Conservation (phyloP, 2,888 invertebrate species). For the Lasioglossum calceatum region DNA sequence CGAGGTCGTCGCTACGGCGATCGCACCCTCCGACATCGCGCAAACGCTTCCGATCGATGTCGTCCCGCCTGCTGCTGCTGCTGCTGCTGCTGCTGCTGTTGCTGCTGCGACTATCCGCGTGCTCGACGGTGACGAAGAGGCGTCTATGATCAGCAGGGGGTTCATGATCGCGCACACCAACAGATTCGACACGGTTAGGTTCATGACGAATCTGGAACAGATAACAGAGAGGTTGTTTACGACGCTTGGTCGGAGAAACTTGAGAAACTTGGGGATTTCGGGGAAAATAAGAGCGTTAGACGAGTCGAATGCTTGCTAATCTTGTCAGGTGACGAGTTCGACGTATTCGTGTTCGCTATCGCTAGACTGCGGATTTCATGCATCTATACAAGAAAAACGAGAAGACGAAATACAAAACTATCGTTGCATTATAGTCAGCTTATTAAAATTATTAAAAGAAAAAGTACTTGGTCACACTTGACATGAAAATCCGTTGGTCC, state of each 20-base stretch:
- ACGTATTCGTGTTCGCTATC: too few species aligned
- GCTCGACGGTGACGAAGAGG: constrained; percentile 83
- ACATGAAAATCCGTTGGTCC: too few species aligned
- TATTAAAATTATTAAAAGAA: background rate
- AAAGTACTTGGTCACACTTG: too few species aligned
- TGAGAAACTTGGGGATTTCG: background rate
- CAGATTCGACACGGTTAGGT: constrained; percentile 86
- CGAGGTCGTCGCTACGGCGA: constrained; percentile 86
- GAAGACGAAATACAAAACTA: background rate
- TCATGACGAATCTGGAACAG: constrained; percentile 89
- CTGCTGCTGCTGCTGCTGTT: too few species aligned
- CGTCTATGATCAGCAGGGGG: constrained; percentile 86
- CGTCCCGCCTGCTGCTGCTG: background rate
- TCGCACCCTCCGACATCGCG: constrained; percentile 87
- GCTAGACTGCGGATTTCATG: background rate
- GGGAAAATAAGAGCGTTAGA: background rate
- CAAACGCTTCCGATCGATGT: constrained; percentile 85
- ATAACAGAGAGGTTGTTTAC: background rate
- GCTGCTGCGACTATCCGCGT: constrained; percentile 45
- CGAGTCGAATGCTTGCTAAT: too few species aligned
- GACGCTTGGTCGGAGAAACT: background rate
- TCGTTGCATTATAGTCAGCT: too few species aligned
- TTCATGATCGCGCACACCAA: constrained; percentile 85
- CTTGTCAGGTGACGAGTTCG: too few species aligned
- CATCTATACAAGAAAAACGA: background rate